These are phyloP conservation scores for Molorchus minor DNA, from an alignment of 2,888 invertebrate genomes.

Conservation along the genomic window DNA sequence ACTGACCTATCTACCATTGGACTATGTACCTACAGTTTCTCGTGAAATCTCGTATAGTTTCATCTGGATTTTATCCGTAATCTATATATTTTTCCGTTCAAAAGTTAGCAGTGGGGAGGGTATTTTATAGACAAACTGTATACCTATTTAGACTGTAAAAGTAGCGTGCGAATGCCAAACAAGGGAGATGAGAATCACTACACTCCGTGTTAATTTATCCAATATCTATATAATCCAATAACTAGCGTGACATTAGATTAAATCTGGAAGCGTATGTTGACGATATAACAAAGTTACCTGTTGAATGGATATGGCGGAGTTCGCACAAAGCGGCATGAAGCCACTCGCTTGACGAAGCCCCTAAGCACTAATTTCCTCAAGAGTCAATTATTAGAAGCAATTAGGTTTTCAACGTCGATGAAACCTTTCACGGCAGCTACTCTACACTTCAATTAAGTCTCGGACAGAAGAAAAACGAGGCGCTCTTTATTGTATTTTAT, in stretches of 20 bases:
- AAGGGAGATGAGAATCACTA: no score
- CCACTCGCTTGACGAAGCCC: constrained; percentile 23
- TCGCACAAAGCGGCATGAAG: constrained; percentile 10
- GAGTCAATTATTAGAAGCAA: constrained; percentile 42
- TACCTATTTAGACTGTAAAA: no score
- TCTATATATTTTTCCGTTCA: no score
- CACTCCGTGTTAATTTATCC: no score
- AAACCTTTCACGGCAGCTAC: constrained; percentile 14
- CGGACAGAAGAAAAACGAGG: constrained; percentile 11
- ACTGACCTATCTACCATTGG: no score
- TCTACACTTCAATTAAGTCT: constrained; percentile 26
- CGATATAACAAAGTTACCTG: constrained; percentile 36
- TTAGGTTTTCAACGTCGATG: constrained; percentile 29
- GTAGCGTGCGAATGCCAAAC: no score
- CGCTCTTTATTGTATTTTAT: not conserved
- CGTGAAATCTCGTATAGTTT: no score
- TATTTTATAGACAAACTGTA: no score
- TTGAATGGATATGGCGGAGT: constrained; percentile 35
- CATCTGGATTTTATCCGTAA: no score
- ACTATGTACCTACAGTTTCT: no score
- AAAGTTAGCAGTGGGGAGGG: no score
- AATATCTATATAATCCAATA: not conserved
- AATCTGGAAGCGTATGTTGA: constrained; percentile 5
- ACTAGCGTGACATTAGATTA: not conserved
- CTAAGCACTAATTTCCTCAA: constrained; percentile 41